Conservation (phyloP, 2,113 vertebrate genomes). For the Rhinogobius similis region DNA sequence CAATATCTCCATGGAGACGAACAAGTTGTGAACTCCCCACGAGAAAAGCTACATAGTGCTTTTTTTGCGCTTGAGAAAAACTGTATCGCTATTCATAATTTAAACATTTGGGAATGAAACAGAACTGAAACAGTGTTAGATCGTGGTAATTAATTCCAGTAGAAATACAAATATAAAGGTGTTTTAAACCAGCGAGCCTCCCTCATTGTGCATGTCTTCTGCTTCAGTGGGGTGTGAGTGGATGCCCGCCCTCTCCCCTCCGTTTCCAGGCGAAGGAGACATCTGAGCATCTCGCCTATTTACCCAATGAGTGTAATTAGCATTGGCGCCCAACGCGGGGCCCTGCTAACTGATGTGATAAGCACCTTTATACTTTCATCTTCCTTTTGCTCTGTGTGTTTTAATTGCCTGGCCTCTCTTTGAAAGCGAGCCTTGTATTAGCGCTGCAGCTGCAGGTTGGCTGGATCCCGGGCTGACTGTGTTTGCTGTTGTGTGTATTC, state of each 20-base stretch:
- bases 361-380: conserved; percentile 84
- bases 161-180: background rate
- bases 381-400: conserved; percentile 80
- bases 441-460: conserved; percentile 80
- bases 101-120: no score
- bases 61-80: background rate
- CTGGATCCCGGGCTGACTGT: conserved; percentile 75
- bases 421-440: conserved; percentile 87
- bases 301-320: conserved; percentile 82
- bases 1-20: no score
- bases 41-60: no score
- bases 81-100: no score
- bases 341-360: conserved; percentile 81
- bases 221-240: conserved; percentile 25
- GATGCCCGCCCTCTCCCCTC: conserved; percentile 37
- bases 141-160: background rate
- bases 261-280: conserved; percentile 45
- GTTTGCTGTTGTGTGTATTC: conserved; percentile 32
- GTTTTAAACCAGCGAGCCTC: background rate
- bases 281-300: conserved; percentile 49
- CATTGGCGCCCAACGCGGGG: conserved; percentile 71
- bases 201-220: background rate
- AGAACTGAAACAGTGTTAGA: background rate
- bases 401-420: conserved; percentile 89
- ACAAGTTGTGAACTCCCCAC: no score